Base-by-base conservation (phyloP, 2,888 invertebrate species). In the Cordilura impudica region DNA sequence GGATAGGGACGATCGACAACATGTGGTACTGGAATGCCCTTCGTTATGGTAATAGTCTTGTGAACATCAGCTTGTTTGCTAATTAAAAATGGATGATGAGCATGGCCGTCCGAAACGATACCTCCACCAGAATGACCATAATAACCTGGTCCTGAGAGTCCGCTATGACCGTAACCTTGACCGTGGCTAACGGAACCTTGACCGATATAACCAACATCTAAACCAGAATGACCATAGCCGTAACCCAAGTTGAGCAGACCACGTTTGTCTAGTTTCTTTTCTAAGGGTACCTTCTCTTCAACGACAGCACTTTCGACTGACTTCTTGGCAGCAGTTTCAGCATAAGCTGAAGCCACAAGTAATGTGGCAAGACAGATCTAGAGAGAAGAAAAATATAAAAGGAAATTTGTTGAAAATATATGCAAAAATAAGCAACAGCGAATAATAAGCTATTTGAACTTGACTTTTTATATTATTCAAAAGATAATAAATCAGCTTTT, bases 231-330 rank as follows among this genome's bases (percentile, higher is more conserved):
- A 77, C 94, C 95, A 89, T 95, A 95, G 67, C 95, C 95, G 85
- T 95, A 95, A 84, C 95, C 95, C 87, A 95, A 91, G 87, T 94
- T 93, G 76, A 95, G 91, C 84, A 95, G 92, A 83, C 95, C 95
- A 84, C 95, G 94, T 90, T 96, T 95, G 90, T 95, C 94, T 89
- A 95, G 92, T 89, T 95, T 95, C 92, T 95, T 95, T 81, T 94
- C 94, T 83, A 92, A 89, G 70, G 93, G 91, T 84, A 91, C 91
- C 84, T 91, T 91, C 81, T 85, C 86, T 89, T 72, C 80, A 4
- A 75, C 39, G n/a, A n/a, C 35, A 39, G 8, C 35, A 12, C 2
- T 39, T 1, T 3, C 82, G 88, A 92, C 92, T 89, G 93, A 92
- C 91, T 92, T 81, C 14, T 81, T 80, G 29, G 58, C 84, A 89